Evolutionary conservation across 1,140 invertebrate genomes (phyloP).

Genomic region (Holotrichia oblita): DNA sequence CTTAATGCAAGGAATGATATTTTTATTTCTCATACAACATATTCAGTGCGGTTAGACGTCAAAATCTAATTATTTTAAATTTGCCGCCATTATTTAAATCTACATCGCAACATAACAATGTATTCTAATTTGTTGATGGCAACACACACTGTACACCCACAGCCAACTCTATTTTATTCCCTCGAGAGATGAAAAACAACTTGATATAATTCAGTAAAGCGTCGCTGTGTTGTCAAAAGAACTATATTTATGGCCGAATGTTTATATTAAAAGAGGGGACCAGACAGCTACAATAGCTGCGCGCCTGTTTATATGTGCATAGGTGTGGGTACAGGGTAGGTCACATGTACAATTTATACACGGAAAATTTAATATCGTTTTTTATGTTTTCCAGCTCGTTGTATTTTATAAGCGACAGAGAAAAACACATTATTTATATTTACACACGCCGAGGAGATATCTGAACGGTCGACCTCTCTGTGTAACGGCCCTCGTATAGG

Average conservation of each 20-base stretch:
- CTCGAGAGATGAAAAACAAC: neutral
- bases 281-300: neutral
- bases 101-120: too few species aligned
- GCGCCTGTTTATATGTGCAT: neutral
- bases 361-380: conserved; percentile 14
- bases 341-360: neutral
- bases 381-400: conserved; percentile 20
- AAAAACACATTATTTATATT: conserved; percentile 10
- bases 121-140: too few species aligned
- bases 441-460: neutral
- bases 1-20: too few species aligned
- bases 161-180: neutral
- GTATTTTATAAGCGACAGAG: conserved; percentile 13
- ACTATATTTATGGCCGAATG: conserved; percentile 11
- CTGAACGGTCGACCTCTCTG: neutral
- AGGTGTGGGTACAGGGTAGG: too few species aligned
- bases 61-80: too few species aligned
- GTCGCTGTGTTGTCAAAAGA: neutral
- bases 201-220: neutral
- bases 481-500: neutral
- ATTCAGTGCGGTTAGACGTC: too few species aligned
- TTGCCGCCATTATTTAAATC: too few species aligned
- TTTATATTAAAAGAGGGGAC: conserved; percentile 3
- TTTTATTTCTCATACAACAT: too few species aligned
- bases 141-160: too few species aligned